phyloP scores from a whole-genome alignment of 2,888 invertebrate species.

The Drosophila mayaguana region DNA sequence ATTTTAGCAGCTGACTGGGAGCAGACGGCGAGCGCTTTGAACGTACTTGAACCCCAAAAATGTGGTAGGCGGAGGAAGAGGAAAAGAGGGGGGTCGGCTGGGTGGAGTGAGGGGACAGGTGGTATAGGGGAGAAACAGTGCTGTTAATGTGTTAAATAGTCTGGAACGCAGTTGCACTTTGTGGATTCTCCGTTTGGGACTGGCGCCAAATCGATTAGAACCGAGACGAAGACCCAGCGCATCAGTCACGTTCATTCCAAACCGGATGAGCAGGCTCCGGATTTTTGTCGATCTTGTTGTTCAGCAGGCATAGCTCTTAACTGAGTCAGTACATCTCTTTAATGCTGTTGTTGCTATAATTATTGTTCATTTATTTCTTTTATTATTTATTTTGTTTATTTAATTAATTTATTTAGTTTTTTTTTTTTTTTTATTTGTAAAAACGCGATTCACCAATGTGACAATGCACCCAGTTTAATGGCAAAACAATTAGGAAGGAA shows the following conservation, averaged over 20 bases:
- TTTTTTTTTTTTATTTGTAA: not conserved
- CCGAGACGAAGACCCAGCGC: conserved; percentile 28
- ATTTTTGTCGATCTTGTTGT: conserved; percentile 23
- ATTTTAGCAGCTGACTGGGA: conserved; percentile 21
- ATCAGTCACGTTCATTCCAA: conserved; percentile 40
- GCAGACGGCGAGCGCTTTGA: conserved; percentile 30
- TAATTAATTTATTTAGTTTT: not conserved
- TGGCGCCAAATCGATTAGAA: conserved; percentile 70
- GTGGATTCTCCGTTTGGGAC: conserved; percentile 31
- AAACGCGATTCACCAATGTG: conserved; percentile 38
- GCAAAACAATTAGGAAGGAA: conserved; percentile 72
- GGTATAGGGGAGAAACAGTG: not conserved
- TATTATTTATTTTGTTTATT: not conserved
- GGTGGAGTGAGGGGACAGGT: not conserved
- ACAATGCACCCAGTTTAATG: conserved; percentile 73
- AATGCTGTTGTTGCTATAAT: conserved; percentile 1
- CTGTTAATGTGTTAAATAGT: conserved; percentile 53
- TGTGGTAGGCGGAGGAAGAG: not conserved
- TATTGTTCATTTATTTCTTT: conserved; percentile 7
- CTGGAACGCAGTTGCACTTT: conserved; percentile 61
- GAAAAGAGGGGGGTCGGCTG: not conserved
- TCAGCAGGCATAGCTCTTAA: conserved; percentile 54
- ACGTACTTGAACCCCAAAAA: conserved; percentile 63
- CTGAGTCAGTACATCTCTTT: conserved; percentile 57
- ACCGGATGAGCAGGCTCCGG: conserved; percentile 60